Percentiles rank a stretch among this genome's conserved stretches.
phyloP scores from a whole-genome alignment of 1,140 invertebrate genomes.

The Amphibalanus amphitrite region DNA sequence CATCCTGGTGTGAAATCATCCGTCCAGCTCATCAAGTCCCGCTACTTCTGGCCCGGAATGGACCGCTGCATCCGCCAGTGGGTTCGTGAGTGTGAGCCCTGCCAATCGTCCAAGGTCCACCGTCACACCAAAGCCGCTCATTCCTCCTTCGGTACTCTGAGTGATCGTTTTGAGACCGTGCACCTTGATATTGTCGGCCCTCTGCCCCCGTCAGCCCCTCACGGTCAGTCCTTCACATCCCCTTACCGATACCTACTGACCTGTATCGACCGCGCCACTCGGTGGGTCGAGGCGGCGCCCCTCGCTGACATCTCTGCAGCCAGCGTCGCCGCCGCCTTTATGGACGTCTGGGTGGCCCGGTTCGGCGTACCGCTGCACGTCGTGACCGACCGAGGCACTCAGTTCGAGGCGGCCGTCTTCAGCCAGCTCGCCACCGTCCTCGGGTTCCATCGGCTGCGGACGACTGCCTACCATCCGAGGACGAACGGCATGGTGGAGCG shows the following conservation, averaged over 20 bases:
- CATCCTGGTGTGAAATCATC: too few species aligned
- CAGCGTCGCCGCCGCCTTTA: slow-evolving; percentile 8
- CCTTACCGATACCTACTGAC: slow-evolving; percentile 6
- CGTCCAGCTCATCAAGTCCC: too few species aligned
- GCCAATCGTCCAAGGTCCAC: too few species aligned
- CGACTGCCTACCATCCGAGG: neutral
- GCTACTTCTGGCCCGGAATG: too few species aligned
- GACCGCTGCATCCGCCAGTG: too few species aligned
- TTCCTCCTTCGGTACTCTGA: too few species aligned
- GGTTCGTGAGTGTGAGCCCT: too few species aligned
- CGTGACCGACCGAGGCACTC: neutral
- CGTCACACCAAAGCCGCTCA: too few species aligned
- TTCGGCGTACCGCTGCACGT: too few species aligned
- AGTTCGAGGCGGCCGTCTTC: slow-evolving; percentile 9
- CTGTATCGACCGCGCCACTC: neutral
- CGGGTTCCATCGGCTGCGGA: slow-evolving; percentile 7
- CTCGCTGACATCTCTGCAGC: slow-evolving; percentile 4
- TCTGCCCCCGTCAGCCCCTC: neutral
- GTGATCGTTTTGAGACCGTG: slow-evolving; percentile 10
- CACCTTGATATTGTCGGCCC: slow-evolving; percentile 13
- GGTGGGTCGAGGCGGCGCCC: slow-evolving; percentile 11
- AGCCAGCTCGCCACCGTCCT: slow-evolving; percentile 4
- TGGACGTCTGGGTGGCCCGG: slow-evolving; percentile 8
- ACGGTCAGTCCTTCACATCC: slow-evolving; percentile 4
- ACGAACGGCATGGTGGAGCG: neutral